phyloP scores from a whole-genome alignment of 2,888 invertebrate species.

The Emmelina monodactyla region DNA sequence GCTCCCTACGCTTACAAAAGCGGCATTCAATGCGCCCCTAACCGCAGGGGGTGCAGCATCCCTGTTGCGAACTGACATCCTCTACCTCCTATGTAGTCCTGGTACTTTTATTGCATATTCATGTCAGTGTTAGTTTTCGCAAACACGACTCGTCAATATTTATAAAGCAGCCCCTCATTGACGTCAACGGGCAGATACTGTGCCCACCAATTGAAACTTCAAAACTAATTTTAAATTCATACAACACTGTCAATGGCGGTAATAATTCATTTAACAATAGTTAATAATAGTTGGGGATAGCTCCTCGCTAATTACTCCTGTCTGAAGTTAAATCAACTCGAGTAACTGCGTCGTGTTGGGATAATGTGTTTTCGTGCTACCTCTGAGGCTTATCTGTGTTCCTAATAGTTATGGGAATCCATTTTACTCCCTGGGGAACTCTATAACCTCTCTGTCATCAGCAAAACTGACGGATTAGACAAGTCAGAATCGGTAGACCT shows the following conservation, averaged over 20 bases:
- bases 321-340: too few relatives aligned
- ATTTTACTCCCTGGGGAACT: conserved; percentile 31
- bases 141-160: too few relatives aligned
- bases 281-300: too few relatives aligned
- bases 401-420: conserved; percentile 38
- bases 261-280: too few relatives aligned
- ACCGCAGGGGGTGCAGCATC: conserved; percentile 51
- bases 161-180: too few relatives aligned
- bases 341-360: too few relatives aligned
- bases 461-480: neutral
- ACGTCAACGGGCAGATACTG: too few relatives aligned
- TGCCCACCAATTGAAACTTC: too few relatives aligned
- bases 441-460: conserved; percentile 9
- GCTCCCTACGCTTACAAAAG: conserved; percentile 25
- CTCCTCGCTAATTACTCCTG: too few relatives aligned
- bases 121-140: conserved; percentile 42
- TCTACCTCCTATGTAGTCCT: conserved; percentile 36
- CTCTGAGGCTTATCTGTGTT: conserved; percentile 24
- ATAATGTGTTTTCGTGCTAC: too few relatives aligned
- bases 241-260: too few relatives aligned
- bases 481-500: conserved; percentile 4
- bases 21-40: conserved; percentile 27
- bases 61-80: conserved; percentile 45
- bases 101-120: conserved; percentile 63
- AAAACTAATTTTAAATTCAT: too few relatives aligned